Evolutionary conservation across 2,888 invertebrate genomes (phyloP).

Genomic region (Chironomus tentans): DNA sequence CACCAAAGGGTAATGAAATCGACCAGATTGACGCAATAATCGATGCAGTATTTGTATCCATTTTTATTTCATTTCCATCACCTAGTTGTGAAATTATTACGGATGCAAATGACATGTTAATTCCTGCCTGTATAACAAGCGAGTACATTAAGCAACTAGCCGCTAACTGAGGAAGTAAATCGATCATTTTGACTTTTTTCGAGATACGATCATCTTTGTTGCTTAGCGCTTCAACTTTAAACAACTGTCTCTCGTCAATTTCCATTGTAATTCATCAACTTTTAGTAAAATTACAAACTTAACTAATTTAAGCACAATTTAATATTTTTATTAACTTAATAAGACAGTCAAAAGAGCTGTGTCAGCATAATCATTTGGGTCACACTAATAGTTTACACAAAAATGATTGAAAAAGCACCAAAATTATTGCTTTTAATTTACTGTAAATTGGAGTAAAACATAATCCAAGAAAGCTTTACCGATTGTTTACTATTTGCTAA

Average conservation of each 20-base stretch:
- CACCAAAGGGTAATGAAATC: slow-evolving; percentile 47
- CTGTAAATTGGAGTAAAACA: too few relatives aligned
- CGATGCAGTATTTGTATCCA: slow-evolving; percentile 36
- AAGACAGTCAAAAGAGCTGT: background rate
- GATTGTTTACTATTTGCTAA: too few relatives aligned
- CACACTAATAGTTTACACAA: too few relatives aligned
- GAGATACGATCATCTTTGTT: background rate
- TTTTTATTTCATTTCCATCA: slow-evolving; percentile 36
- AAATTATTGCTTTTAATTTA: too few relatives aligned
- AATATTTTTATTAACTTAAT: background rate
- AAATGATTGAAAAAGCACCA: too few relatives aligned
- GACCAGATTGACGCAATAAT: slow-evolving; percentile 48
- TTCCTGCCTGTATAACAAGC: slow-evolving; percentile 47
- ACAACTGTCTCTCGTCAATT: background rate
- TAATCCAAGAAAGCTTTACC: too few relatives aligned
- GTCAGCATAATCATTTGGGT: too few relatives aligned
- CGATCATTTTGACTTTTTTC: background rate
- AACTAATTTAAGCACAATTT: background rate
- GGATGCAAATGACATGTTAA: slow-evolving; percentile 51
- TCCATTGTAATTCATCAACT: too few relatives aligned
- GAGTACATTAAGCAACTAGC: slow-evolving; percentile 11
- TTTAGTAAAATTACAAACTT: background rate
- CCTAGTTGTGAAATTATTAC: slow-evolving; percentile 46
- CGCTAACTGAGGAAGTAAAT: slow-evolving; percentile 1
- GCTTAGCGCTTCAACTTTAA: background rate